phyloP scores from a whole-genome alignment of 2,888 invertebrate species.

The Oxytorus armatus region DNA sequence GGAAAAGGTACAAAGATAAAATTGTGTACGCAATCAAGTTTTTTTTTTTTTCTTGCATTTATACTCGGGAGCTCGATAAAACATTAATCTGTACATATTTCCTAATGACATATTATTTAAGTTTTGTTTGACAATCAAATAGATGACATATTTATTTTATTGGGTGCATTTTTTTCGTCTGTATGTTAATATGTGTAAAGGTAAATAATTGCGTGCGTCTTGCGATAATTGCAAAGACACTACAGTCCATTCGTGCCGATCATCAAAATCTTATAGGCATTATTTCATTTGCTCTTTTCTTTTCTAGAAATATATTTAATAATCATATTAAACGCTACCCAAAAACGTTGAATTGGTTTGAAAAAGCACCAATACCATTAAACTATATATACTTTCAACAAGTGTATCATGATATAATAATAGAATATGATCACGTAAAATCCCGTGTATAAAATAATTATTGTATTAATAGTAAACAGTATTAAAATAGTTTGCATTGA shows the following conservation, averaged over 20 bases:
- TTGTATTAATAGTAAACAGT: conserved; percentile 54
- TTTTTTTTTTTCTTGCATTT: too few relatives aligned
- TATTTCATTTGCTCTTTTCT: too few relatives aligned
- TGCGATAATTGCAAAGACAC: not conserved
- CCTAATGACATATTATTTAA: conserved; percentile 31
- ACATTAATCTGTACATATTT: conserved; percentile 60
- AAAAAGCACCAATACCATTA: conserved; percentile 73
- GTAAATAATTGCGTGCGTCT: not conserved
- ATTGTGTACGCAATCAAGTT: too few relatives aligned
- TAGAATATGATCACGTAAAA: conserved; percentile 58
- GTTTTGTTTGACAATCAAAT: conserved; percentile 25
- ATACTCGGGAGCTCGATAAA: conserved; percentile 20
- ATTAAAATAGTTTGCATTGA: conserved; percentile 83
- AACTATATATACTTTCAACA: conserved; percentile 70
- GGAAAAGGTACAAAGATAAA: conserved; percentile 41
- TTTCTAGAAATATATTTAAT: conserved; percentile 7
- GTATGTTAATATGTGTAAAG: too few relatives aligned
- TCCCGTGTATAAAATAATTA: conserved; percentile 65
- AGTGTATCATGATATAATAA: conserved; percentile 56
- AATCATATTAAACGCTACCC: too few relatives aligned
- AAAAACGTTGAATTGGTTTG: conserved; percentile 64
- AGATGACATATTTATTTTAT: conserved; percentile 5
- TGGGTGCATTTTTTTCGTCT: too few relatives aligned
- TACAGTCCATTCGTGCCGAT: too few relatives aligned
- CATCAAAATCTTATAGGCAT: not conserved